Evolutionary conservation across 2,888 invertebrate genomes (phyloP).

Genomic region (Hydrotaea diabolus): DNA sequence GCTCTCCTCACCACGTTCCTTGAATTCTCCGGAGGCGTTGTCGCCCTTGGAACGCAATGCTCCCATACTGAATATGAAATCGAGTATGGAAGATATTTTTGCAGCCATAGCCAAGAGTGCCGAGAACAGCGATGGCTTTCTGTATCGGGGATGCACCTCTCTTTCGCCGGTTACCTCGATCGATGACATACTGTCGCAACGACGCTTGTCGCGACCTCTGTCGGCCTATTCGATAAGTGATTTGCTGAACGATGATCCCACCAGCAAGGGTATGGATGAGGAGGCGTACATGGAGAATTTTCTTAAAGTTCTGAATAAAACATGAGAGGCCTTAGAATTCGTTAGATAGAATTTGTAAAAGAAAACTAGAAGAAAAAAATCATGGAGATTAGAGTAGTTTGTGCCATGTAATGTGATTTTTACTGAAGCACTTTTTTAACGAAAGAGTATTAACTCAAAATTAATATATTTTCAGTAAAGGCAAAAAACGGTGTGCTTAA

Average conservation of each 20-base stretch:
- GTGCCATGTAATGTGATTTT: conserved; percentile 7
- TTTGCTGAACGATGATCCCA: conserved; percentile 77
- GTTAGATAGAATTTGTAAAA: not conserved
- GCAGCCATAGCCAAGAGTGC: conserved; percentile 78
- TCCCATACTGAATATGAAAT: conserved; percentile 73
- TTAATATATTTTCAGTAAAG: too few species aligned
- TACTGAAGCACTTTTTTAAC: too few species aligned
- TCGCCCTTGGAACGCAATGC: conserved; percentile 73
- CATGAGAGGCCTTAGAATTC: conserved; percentile 41
- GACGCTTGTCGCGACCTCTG: conserved; percentile 77
- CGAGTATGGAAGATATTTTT: conserved; percentile 79
- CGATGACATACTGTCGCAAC: conserved; percentile 79
- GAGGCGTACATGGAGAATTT: conserved; percentile 73
- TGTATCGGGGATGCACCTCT: conserved; percentile 69
- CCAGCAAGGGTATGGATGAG: conserved; percentile 66
- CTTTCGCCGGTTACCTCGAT: conserved; percentile 78
- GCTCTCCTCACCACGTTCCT: conserved; percentile 68
- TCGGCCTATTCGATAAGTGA: conserved; percentile 81
- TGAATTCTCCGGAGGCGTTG: conserved; percentile 71
- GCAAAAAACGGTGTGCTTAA: too few species aligned
- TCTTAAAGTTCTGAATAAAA: conserved; percentile 68
- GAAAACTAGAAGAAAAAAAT: not conserved
- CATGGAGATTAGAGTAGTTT: not conserved
- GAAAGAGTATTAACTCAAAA: too few species aligned
- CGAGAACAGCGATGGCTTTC: conserved; percentile 69